Conservation (phyloP, 2,888 invertebrate genomes). For the Scrobipalpa costella region DNA sequence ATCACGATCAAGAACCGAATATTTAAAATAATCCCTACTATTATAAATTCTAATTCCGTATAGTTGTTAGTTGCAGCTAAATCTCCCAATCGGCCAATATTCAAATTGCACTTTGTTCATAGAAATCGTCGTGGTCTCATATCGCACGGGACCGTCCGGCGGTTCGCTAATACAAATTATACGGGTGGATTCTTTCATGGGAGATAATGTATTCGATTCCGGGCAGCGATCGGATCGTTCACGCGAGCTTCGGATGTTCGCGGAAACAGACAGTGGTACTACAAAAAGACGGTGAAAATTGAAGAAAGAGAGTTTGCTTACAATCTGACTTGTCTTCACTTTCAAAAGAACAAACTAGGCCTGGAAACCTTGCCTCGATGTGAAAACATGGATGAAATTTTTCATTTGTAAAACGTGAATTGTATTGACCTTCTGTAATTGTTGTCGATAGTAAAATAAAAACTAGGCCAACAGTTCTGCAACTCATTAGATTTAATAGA, state of each 20-base stretch:
- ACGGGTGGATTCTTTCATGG: constrained; percentile 60
- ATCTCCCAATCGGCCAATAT: constrained; percentile 18
- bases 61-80: constrained; percentile 8
- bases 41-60: constrained; percentile 7
- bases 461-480: no score
- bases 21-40: background rate
- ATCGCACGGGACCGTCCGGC: constrained; percentile 14
- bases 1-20: constrained; percentile 4
- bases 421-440: no score
- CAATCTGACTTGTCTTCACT: background rate
- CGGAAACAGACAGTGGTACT: constrained; percentile 47
- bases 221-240: constrained; percentile 73
- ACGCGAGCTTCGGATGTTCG: constrained; percentile 68
- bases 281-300: constrained; percentile 38
- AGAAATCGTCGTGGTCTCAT: constrained; percentile 10
- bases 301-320: background rate
- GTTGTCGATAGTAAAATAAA: no score
- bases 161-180: constrained; percentile 64
- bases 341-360: background rate
- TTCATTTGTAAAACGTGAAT: no score
- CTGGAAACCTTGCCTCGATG: no score
- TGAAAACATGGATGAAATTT: no score
- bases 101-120: constrained; percentile 15
- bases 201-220: constrained; percentile 74
- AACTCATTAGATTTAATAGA: no score